Base-by-base conservation (phyloP, 1,140 invertebrate genomes). In the Argopecten irradians region DNA sequence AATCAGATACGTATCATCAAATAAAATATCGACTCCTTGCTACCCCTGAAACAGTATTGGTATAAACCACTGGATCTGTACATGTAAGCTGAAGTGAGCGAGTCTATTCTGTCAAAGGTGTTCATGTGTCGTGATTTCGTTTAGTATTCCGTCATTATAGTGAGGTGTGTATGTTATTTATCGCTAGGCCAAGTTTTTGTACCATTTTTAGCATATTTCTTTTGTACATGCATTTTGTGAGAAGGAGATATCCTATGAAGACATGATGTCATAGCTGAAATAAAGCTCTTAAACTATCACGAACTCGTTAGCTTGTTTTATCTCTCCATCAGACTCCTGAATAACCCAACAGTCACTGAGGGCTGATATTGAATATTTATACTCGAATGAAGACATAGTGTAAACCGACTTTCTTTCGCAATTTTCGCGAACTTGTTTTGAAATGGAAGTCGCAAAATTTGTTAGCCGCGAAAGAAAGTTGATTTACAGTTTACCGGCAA, bases 191-290 rank as follows among this genome's bases (percentile, higher is more conserved):
- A 71, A 71, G 55, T 71, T 71, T 71, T 71, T 71, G 55, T 71
- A 71, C 55, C n/a, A 71, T 71, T 71, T 71, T 71, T 71, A 71
- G 55, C 55, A 71, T 71, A 71, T 71, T 71, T 71, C 22, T 71
- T 71, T 71, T 71, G 55, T 71, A 71, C 55, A 71, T 71, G 55
- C 55, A 71, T 71, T 71, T 71, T 71, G 55, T 71, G 55, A 71
- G 55, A 71, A 71, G 55, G 55, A 71, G 13, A 71, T 46, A 46
- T 46, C 55, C 55, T 71, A 71, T n/a, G n/a, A 71, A 71, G 14
- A 71, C n/a, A n/a, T 71, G 55, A 71, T 71, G 55, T 71, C 55
- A 71, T 71, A 71, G 55, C 55, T 71, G 55, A 71, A 71, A 71
- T 71, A 71, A 71, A 71, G 55, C 55, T 71, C 55, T 71, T 71